phyloP scores from a whole-genome alignment of 2,797 vertebrate genomes.

The Gymnoscopelus braueri region DNA sequence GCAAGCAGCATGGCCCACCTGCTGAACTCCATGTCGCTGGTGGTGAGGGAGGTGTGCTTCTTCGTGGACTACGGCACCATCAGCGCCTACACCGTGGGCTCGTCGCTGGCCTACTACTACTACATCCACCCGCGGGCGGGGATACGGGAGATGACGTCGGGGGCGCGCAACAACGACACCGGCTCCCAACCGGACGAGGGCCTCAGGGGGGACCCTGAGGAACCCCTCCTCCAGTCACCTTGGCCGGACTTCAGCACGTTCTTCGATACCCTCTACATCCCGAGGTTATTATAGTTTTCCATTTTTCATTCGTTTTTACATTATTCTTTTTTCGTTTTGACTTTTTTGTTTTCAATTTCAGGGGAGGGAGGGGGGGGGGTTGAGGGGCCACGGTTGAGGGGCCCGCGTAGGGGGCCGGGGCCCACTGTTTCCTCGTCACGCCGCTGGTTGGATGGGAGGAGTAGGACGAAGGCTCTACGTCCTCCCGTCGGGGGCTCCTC shows the following conservation, averaged over 20 bases:
- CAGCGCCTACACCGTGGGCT: conserved; percentile 79
- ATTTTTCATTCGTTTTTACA: too few relatives aligned
- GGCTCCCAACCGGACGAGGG: conserved; percentile 26
- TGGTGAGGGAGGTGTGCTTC: conserved; percentile 79
- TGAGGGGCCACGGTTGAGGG: too few relatives aligned
- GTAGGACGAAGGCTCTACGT: too few relatives aligned
- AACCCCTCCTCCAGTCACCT: not conserved
- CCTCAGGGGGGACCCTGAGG: not conserved
- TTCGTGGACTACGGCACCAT: conserved; percentile 83
- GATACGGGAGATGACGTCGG: conserved; percentile 36
- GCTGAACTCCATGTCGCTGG: conserved; percentile 85
- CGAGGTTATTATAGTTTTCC: conserved; percentile 25
- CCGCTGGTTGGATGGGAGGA: too few relatives aligned
- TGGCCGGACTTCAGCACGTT: conserved; percentile 51
- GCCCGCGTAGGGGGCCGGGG: too few relatives aligned
- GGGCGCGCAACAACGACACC: conserved; percentile 25
- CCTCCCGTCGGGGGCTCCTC: too few relatives aligned
- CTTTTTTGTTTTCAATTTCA: too few relatives aligned
- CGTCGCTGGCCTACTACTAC: conserved; percentile 75
- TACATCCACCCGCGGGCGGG: conserved; percentile 78
- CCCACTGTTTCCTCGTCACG: too few relatives aligned
- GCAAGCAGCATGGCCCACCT: conserved; percentile 82
- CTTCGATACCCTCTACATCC: conserved; percentile 81
- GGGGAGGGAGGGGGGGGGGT: too few relatives aligned
- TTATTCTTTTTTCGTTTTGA: too few relatives aligned